Evolutionary conservation across 2,888 invertebrate genomes (phyloP).

Genomic region (Drosophila mimetica): DNA sequence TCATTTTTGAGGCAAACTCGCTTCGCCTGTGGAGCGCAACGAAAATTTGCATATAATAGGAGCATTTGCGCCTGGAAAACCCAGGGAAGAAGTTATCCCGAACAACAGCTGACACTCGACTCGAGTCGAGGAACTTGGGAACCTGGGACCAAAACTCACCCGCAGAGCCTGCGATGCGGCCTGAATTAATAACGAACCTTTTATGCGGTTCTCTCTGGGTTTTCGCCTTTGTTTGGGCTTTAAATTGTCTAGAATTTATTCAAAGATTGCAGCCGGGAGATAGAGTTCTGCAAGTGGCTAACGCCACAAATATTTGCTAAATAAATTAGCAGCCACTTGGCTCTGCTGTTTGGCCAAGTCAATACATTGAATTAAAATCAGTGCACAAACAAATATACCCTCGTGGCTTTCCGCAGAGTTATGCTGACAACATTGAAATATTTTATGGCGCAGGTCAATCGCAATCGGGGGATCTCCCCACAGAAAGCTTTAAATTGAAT

Average conservation of each 20-base stretch:
- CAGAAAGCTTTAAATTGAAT: constrained; percentile 31
- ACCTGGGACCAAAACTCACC: constrained; percentile 18
- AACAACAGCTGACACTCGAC: constrained; percentile 54
- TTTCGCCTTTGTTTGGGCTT: constrained; percentile 47
- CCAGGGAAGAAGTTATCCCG: neutral
- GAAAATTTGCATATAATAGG: constrained; percentile 71
- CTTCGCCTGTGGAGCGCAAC: constrained; percentile 41
- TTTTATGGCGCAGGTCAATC: constrained; percentile 23
- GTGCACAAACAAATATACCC: constrained; percentile 9
- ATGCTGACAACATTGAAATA: constrained; percentile 19
- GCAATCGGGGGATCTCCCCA: constrained; percentile 11
- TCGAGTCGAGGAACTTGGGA: constrained; percentile 11
- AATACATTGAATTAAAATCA: constrained; percentile 61
- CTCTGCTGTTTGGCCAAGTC: neutral
- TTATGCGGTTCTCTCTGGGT: constrained; percentile 55
- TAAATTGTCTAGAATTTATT: constrained; percentile 62
- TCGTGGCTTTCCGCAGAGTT: constrained; percentile 22
- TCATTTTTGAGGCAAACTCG: constrained; percentile 59
- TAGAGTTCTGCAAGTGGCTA: constrained; percentile 31
- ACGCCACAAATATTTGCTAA: constrained; percentile 61
- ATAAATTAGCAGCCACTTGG: constrained; percentile 57
- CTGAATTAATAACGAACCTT: constrained; percentile 70
- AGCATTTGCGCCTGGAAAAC: constrained; percentile 53
- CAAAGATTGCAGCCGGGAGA: constrained; percentile 31
- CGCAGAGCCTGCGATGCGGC: constrained; percentile 48